Evolutionary conservation across 2,113 vertebrate species (phyloP).

Genomic region (Hystrix brachyura): DNA sequence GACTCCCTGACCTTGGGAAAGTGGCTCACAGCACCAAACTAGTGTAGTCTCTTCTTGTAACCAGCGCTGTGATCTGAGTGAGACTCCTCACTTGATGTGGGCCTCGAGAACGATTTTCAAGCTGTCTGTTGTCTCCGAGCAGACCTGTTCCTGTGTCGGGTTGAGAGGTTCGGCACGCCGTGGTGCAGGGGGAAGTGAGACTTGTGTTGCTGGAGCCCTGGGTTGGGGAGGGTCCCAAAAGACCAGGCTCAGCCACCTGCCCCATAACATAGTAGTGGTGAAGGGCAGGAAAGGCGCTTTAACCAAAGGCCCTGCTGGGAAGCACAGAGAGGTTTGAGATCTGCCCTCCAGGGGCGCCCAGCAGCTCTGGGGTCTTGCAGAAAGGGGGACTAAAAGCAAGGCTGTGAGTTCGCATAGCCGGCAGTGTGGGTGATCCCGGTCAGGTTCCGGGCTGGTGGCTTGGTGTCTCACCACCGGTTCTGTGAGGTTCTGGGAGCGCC

Average conservation of each 20-base stretch:
- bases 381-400: background rate
- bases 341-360: background rate
- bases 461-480: background rate
- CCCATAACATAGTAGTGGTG: background rate
- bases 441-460: background rate
- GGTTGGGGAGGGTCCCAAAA: background rate
- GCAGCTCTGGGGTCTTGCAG: background rate
- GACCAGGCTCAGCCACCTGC: background rate
- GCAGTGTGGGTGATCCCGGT: background rate
- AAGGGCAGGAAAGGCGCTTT: background rate
- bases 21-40: background rate
- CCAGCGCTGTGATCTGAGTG: slow-evolving; percentile 6
- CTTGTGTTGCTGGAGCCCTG: background rate
- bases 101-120: slow-evolving; percentile 43
- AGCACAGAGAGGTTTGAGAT: background rate
- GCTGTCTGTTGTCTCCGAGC: slow-evolving; percentile 20
- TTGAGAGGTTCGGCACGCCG: slow-evolving; percentile 32
- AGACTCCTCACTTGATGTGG: slow-evolving; percentile 40
- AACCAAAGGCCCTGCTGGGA: background rate
- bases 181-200: background rate
- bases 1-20: slow-evolving; percentile 41
- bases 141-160: slow-evolving; percentile 16
- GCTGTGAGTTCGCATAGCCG: background rate
- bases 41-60: background rate
- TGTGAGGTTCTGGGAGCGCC: background rate